Evolutionary conservation across 1,140 invertebrate species (phyloP).

Genomic region (Heliconius nattereri): DNA sequence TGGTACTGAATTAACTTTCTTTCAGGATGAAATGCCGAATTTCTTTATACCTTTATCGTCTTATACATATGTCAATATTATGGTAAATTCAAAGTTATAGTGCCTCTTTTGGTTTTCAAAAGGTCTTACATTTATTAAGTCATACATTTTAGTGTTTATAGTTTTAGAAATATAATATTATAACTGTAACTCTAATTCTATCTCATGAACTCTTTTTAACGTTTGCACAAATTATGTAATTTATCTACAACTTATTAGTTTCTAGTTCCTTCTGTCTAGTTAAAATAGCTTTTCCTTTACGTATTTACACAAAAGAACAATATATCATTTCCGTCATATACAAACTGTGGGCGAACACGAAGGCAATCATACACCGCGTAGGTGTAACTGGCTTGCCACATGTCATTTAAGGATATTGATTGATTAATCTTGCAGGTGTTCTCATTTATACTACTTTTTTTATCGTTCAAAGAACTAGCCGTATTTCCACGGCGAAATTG

Average conservation of each 20-base stretch:
- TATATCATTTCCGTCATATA: slow-evolving; percentile 48
- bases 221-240: neutral
- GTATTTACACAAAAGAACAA: slow-evolving; percentile 18
- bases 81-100: neutral
- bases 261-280: neutral
- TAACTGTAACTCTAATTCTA: too few relatives aligned
- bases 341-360: slow-evolving; percentile 41
- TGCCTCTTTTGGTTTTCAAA: neutral
- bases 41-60: neutral
- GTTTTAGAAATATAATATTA: neutral
- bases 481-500: neutral
- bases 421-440: slow-evolving; percentile 31
- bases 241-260: neutral
- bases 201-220: too few relatives aligned
- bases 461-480: neutral
- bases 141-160: neutral
- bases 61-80: neutral
- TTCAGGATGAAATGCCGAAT: slow-evolving; percentile 40
- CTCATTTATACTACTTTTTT: neutral
- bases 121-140: too few relatives aligned
- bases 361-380: slow-evolving; percentile 41
- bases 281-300: slow-evolving; percentile 8
- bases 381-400: slow-evolving; percentile 40
- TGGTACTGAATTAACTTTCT: slow-evolving; percentile 72
- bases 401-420: slow-evolving; percentile 40